Evolutionary conservation across 2,797 vertebrate genomes (phyloP).

Genomic region (Hypotaenidia philippensis): DNA sequence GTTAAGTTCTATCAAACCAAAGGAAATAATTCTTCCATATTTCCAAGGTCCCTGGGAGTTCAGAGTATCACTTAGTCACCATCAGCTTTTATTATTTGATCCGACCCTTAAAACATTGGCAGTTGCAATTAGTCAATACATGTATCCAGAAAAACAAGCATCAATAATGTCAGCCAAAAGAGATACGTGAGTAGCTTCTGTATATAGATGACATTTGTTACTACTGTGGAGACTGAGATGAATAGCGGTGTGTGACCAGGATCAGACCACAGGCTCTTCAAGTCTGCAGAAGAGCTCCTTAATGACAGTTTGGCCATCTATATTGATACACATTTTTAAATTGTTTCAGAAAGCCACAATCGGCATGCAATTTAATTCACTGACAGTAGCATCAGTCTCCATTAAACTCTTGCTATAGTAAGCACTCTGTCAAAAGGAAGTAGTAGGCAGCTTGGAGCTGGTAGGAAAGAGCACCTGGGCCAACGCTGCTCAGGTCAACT

Average conservation of each 20-base stretch:
- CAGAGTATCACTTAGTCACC: not conserved
- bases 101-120: slow-evolving; percentile 43
- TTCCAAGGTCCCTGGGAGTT: not conserved
- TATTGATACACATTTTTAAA: not conserved
- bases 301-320: not conserved
- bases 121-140: slow-evolving; percentile 61
- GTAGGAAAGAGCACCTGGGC: not conserved
- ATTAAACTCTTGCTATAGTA: not conserved
- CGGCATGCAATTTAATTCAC: not conserved
- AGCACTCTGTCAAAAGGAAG: not conserved
- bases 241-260: slow-evolving; percentile 28
- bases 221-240: slow-evolving; percentile 61
- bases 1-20: not conserved
- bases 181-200: slow-evolving; percentile 74
- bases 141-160: slow-evolving; percentile 60
- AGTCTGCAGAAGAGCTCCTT: not conserved
- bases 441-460: not conserved
- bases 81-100: slow-evolving; percentile 52
- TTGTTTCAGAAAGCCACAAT: not conserved
- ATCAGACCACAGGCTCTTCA: slow-evolving; percentile 7
- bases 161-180: slow-evolving; percentile 76
- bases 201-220: slow-evolving; percentile 79
- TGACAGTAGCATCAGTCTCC: not conserved
- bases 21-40: not conserved
- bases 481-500: not conserved